Base-by-base conservation (phyloP, 1,140 invertebrate genomes). In the Grapholita molesta region DNA sequence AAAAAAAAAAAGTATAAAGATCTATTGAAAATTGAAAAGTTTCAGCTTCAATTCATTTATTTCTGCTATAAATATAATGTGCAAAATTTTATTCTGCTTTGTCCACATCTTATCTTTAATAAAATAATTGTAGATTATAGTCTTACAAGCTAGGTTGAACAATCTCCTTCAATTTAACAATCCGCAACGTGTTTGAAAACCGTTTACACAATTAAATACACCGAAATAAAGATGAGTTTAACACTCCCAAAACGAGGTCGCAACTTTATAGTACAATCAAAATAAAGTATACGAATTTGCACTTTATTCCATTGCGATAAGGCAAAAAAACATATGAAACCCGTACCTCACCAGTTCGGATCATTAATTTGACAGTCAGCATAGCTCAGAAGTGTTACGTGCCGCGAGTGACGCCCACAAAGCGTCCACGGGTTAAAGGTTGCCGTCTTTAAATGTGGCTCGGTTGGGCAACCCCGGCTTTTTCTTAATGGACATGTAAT, bases 401-500 rank as follows among this genome's bases (percentile, higher is more conserved):
- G 18, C 5, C 24, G 21, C n/a, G n/a, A 61, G n/a, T 32, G 55
- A 61, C 55, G 55, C 55, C 55, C 55, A 61, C 55, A 61, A 61
- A 61, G 21, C 55, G 55, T 18, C 24, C 3, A 28, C 55, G 25
- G 55, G 55, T 61, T 30, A 61, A 61, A 61, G 55, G 55, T 61
- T 61, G 25, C n/a, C 55, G 55, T 30, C 55, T 61, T 61, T 61
- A 61, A 61, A 61, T 30, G 55, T 57, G 24, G 53, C 53, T 61
- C 55, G n/a, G 55, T 61, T 61, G 55, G 55, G 55, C 25, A 61
- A 61, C 28, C 55, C 55, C 25, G 5, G 42, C 24, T 30, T 61
- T 52, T 61, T 61, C 12, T 61, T 61, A 61, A 61, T 61, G 55
- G 55, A 61, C n/a, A 32, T 30, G 55, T 61, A 61, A 61, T 61